Evolutionary conservation across 2,797 vertebrate genomes (phyloP).

Genomic region (Sternarchorhynchus goeldii): DNA sequence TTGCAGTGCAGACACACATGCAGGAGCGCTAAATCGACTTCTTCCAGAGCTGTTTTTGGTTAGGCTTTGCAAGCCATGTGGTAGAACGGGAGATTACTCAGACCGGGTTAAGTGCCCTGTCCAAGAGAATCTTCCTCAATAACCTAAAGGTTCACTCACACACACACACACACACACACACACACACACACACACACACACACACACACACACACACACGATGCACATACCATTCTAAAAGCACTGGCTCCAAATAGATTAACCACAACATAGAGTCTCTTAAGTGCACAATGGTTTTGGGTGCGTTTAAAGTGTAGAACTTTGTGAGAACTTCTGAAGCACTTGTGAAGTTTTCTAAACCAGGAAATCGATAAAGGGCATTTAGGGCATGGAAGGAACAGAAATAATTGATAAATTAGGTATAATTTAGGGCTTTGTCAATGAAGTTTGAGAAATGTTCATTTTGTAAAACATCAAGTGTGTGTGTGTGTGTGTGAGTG

Average conservation of each 20-base stretch:
- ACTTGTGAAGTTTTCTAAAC: no score
- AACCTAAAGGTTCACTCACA: neutral
- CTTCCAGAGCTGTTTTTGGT: constrained; percentile 31
- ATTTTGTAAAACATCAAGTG: no score
- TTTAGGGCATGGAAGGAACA: no score
- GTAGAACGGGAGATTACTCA: constrained; percentile 38
- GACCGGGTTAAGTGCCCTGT: constrained; percentile 42
- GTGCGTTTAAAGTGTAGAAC: no score
- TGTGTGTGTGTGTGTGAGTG: no score
- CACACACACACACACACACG: constrained; percentile 9
- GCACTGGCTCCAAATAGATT: constrained; percentile 37
- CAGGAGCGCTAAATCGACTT: neutral
- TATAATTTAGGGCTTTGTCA: no score
- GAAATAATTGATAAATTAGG: no score
- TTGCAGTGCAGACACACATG: neutral
- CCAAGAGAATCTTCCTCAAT: constrained; percentile 23
- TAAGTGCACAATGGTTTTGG: neutral
- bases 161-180: neutral
- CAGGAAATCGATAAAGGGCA: no score
- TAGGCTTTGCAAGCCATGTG: constrained; percentile 27
- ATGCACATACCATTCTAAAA: constrained; percentile 40
- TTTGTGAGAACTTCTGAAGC: no score
- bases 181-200: neutral
- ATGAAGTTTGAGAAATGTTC: no score
- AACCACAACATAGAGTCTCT: constrained; percentile 23